Evolutionary conservation across 2,113 vertebrate species (phyloP).

Genomic region (Pelodiscus sinensis): DNA sequence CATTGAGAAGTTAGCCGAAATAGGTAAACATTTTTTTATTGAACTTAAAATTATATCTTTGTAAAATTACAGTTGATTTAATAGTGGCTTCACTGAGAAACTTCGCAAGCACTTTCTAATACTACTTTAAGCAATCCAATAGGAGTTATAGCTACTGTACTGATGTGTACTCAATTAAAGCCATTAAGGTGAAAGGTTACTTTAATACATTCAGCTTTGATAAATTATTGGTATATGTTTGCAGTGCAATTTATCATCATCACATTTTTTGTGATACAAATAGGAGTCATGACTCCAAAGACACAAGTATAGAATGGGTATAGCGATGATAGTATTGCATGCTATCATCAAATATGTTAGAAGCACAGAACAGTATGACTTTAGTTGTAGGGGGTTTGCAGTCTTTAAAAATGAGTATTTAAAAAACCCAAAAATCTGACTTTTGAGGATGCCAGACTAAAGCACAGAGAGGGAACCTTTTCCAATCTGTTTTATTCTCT

Average conservation of each 20-base stretch:
- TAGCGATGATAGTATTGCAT: background rate
- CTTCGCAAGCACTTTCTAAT: background rate
- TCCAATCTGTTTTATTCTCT: background rate
- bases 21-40: slow-evolving; percentile 71
- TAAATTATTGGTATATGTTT: slow-evolving; percentile 37
- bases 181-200: slow-evolving; percentile 43
- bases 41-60: background rate
- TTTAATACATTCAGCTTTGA: slow-evolving; percentile 53
- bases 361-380: background rate
- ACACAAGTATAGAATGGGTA: slow-evolving; percentile 29
- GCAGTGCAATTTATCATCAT: slow-evolving; percentile 35
- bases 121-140: slow-evolving; percentile 20
- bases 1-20: slow-evolving; percentile 82
- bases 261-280: slow-evolving; percentile 30
- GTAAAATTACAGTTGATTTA: slow-evolving; percentile 26
- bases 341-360: background rate
- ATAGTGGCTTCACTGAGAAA: background rate
- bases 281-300: slow-evolving; percentile 45
- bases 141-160: slow-evolving; percentile 15
- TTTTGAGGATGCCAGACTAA: background rate
- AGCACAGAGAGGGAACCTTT: background rate
- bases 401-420: background rate
- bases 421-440: background rate
- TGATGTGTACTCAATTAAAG: slow-evolving; percentile 33
- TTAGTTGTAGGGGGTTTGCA: background rate